These are phyloP conservation scores for Girardia tigrina DNA, from an alignment of 2,888 invertebrate genomes.

Conservation along the genomic window DNA sequence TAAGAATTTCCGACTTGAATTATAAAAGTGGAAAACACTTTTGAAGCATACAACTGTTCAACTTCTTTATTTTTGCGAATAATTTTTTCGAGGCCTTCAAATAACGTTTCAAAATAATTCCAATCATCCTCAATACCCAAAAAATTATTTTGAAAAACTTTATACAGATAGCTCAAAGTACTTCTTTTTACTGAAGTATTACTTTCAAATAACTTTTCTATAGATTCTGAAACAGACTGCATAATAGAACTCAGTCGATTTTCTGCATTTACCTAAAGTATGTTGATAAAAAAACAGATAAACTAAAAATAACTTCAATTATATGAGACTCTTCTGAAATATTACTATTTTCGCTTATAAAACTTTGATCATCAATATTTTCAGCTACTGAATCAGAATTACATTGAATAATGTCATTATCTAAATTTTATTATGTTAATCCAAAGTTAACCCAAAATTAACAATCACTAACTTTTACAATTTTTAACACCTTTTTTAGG, in stretches of 20 bases:
- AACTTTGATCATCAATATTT: background rate
- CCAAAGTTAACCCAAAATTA: no score
- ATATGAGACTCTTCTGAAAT: background rate
- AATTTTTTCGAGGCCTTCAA: constrained; percentile 12
- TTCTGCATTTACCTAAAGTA: background rate
- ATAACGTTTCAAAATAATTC: background rate
- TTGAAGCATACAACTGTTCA: background rate
- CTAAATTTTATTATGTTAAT: no score
- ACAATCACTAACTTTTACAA: background rate
- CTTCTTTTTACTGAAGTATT: background rate
- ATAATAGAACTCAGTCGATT: background rate
- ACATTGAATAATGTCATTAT: background rate
- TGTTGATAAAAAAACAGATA: background rate
- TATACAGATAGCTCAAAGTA: background rate
- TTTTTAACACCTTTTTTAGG: background rate
- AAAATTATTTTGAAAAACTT: background rate
- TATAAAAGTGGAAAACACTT: background rate
- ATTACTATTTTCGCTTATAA: background rate
- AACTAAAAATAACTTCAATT: background rate
- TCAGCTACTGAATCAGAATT: background rate
- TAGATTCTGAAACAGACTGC: background rate
- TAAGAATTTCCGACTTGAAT: background rate
- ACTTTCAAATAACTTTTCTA: background rate
- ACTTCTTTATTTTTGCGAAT: background rate
- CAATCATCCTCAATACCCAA: constrained; percentile 1